Percentiles rank a stretch among this genome's conserved stretches.
Conservation (phyloP, 2,113 vertebrate genomes). For the Arizona elegans region DNA sequence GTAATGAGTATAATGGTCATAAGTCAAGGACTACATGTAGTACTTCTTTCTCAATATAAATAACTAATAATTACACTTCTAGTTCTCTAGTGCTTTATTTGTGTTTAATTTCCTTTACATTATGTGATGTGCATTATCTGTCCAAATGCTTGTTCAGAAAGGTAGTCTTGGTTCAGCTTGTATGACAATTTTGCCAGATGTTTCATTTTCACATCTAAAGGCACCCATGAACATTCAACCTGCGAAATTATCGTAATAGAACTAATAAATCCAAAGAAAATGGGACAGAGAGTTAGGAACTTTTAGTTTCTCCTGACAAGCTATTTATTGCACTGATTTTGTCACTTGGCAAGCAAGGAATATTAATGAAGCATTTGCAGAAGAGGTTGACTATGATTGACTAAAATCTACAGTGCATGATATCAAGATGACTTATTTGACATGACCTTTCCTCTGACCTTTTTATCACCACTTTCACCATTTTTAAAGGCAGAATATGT, state of each 20-base stretch:
- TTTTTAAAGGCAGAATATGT: neutral
- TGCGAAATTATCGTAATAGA: neutral
- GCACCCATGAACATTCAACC: neutral
- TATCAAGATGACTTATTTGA: conserved; percentile 48
- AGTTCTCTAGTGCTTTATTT: neutral
- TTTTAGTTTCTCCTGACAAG: conserved; percentile 43
- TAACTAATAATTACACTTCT: neutral
- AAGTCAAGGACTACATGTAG: neutral
- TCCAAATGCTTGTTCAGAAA: neutral
- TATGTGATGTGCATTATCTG: neutral
- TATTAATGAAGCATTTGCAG: conserved; percentile 41
- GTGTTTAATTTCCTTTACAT: neutral
- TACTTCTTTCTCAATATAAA: neutral
- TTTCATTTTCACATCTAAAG: neutral
- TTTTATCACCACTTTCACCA: conserved; percentile 18
- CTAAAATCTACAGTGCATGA: conserved; percentile 7
- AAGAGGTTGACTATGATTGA: conserved; percentile 42
- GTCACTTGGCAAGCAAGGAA: conserved; percentile 34
- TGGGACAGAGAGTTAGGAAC: neutral
- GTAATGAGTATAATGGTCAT: too few relatives aligned
- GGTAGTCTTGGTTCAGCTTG: neutral
- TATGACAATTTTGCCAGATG: neutral
- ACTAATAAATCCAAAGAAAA: conserved; percentile 25
- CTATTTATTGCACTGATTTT: conserved; percentile 45
- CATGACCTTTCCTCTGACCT: conserved; percentile 40